Conservation (phyloP, 2,888 invertebrate species). For the Allolobophora icterica region DNA sequence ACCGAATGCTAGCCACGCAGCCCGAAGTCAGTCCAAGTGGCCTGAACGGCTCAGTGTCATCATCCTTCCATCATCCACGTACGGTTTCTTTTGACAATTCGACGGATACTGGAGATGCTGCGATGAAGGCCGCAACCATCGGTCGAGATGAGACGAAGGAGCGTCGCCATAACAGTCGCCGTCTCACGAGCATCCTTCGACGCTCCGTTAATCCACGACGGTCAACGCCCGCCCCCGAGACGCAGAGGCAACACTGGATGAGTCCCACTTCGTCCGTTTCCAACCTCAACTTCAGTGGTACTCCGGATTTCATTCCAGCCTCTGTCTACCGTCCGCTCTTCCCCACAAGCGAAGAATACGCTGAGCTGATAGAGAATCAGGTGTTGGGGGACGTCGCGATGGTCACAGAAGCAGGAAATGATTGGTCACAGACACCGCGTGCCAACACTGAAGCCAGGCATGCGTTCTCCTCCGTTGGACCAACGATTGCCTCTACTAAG, state of each 20-base stretch:
- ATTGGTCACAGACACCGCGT: not conserved
- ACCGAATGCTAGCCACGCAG: not conserved
- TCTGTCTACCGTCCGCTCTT: not conserved
- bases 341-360: not conserved
- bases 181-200: not conserved
- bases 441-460: not conserved
- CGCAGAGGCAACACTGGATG: not conserved
- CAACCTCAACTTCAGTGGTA: not conserved
- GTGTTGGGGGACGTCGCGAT: not conserved
- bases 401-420: not conserved
- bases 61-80: not conserved
- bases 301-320: conserved; percentile 19
- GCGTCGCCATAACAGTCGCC: not conserved
- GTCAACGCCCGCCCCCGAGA: not conserved
- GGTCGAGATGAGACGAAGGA: not conserved
- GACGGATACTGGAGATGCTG: not conserved
- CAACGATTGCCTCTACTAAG: not conserved
- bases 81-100: conserved; percentile 2
- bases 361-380: not conserved
- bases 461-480: not conserved
- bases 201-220: not conserved
- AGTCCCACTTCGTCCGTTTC: not conserved
- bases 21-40: not conserved
- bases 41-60: not conserved
- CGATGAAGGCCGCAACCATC: not conserved